Conservation (phyloP, 1,140 invertebrate species). For the Heterodera schachtii region DNA sequence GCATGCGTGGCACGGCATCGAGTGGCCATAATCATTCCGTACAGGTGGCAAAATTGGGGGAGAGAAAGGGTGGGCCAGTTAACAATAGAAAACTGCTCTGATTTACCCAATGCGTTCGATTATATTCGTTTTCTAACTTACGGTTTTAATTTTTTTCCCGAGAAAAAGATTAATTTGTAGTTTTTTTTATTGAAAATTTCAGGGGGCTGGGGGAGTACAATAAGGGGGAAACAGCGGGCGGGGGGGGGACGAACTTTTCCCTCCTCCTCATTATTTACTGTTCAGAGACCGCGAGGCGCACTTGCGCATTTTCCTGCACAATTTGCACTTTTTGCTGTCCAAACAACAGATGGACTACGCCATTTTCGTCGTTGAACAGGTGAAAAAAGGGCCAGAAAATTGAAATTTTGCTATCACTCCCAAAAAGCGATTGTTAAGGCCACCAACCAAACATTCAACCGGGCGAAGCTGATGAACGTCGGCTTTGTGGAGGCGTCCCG, state of each 20-base stretch:
- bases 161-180: too few relatives aligned
- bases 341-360: constrained; percentile 78
- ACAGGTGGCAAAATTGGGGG: constrained; percentile 39
- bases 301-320: constrained; percentile 62
- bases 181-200: too few relatives aligned
- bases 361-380: constrained; percentile 88
- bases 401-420: background rate
- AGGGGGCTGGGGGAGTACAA: too few relatives aligned
- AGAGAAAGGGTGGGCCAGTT: background rate
- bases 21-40: constrained; percentile 61
- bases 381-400: constrained; percentile 32
- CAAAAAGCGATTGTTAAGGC: constrained; percentile 16
- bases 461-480: constrained; percentile 89
- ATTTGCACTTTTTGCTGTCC: constrained; percentile 57
- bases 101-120: too few relatives aligned
- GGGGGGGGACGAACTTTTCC: too few relatives aligned
- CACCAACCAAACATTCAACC: constrained; percentile 75
- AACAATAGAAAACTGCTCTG: too few relatives aligned
- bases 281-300: constrained; percentile 54
- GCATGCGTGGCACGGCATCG: constrained; percentile 53
- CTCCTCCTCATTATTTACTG: too few relatives aligned
- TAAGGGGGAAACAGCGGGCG: too few relatives aligned
- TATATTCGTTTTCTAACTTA: too few relatives aligned
- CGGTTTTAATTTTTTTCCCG: too few relatives aligned
- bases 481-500: constrained; percentile 72